phyloP scores from a whole-genome alignment of 2,113 vertebrate species.

The Aythya baeri region DNA sequence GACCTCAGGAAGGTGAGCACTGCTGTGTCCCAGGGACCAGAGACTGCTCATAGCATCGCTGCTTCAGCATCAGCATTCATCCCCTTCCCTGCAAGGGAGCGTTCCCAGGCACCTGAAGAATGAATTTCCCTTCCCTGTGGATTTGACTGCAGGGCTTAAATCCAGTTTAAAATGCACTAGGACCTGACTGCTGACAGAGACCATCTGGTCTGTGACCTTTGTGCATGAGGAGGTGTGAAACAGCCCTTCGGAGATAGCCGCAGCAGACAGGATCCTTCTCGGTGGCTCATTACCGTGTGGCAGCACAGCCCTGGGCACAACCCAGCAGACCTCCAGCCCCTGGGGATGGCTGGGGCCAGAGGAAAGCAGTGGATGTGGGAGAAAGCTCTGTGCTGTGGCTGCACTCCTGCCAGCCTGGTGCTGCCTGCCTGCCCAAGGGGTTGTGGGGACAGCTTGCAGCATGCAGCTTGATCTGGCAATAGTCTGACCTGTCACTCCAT shows the following conservation, averaged over 20 bases:
- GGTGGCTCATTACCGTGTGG: not conserved
- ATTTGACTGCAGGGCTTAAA: not conserved
- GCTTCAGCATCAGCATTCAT: rapidly evolving
- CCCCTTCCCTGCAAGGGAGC: not conserved
- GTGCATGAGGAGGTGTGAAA: not conserved
- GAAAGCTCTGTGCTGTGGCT: not conserved
- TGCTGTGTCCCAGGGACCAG: no score
- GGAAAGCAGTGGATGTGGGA: not conserved
- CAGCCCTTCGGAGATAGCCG: not conserved
- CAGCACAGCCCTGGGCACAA: not conserved
- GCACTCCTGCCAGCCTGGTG: rapidly evolving
- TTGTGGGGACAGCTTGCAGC: not conserved
- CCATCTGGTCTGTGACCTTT: conserved; percentile 26
- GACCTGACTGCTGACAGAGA: not conserved
- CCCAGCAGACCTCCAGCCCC: not conserved
- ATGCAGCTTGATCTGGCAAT: not conserved
- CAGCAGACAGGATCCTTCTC: not conserved
- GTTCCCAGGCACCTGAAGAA: not conserved
- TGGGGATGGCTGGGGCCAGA: not conserved
- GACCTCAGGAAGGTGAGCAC: no score
- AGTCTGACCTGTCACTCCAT: rapidly evolving
- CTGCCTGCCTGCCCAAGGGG: not conserved
- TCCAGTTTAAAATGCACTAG: not conserved
- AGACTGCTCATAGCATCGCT: not conserved
- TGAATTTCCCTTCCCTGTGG: rapidly evolving